Conservation (phyloP, 2,113 vertebrate species). For the Pedetes capensis region DNA sequence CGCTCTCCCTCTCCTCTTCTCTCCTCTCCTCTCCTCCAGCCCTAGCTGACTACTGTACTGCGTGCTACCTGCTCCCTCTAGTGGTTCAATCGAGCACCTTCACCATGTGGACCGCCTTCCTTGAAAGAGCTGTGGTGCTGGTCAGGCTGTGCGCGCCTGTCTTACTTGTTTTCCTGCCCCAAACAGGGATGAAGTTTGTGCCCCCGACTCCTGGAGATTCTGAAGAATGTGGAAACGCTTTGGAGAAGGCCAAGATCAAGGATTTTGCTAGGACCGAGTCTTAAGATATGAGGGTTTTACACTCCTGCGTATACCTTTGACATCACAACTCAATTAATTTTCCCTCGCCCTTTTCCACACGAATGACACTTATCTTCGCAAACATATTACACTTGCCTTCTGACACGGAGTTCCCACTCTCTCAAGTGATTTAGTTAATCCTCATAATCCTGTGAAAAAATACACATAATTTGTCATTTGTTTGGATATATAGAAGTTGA, state of each 20-base stretch:
- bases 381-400: background rate
- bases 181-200: rapidly evolving
- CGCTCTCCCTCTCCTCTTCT: background rate
- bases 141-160: no score
- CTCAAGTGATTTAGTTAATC: background rate
- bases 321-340: background rate
- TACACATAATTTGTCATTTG: background rate
- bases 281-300: background rate
- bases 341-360: background rate
- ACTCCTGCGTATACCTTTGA: background rate
- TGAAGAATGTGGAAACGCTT: background rate
- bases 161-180: rapidly evolving
- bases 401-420: background rate
- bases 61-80: constrained; percentile 28
- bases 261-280: background rate
- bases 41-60: rapidly evolving
- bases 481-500: background rate
- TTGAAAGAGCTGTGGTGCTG: no score
- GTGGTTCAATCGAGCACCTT: background rate
- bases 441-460: background rate
- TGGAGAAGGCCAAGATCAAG: background rate
- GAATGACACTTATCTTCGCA: background rate
- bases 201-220: background rate
- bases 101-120: no score
- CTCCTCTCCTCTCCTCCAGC: rapidly evolving